phyloP scores from a whole-genome alignment of 2,888 invertebrate species.

The Polyommatus icarus region DNA sequence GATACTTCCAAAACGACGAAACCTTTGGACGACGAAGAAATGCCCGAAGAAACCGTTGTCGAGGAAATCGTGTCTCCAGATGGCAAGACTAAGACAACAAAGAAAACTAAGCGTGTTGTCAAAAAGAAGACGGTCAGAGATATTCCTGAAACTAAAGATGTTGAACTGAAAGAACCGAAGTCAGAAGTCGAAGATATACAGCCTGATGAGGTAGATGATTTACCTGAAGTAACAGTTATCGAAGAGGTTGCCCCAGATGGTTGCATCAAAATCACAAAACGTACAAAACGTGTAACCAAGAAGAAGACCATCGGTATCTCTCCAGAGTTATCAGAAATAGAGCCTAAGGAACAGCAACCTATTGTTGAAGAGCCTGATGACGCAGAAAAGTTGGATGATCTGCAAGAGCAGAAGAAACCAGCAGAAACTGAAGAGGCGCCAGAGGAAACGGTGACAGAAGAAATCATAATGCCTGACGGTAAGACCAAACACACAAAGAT shows the following conservation, averaged over 20 bases:
- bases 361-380: too few relatives aligned
- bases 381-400: too few relatives aligned
- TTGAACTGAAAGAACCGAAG: slow-evolving; percentile 47
- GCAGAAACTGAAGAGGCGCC: too few relatives aligned
- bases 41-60: slow-evolving; percentile 44
- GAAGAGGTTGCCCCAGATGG: not conserved
- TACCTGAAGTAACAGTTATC: not conserved
- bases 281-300: not conserved
- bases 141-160: slow-evolving; percentile 23
- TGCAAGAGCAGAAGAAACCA: too few relatives aligned
- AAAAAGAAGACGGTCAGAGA: slow-evolving; percentile 51
- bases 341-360: too few relatives aligned
- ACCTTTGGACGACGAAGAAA: slow-evolving; percentile 44
- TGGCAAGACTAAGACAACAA: not conserved
- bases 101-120: slow-evolving; percentile 38
- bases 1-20: slow-evolving; percentile 40
- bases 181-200: slow-evolving; percentile 51
- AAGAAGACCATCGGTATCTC: not conserved
- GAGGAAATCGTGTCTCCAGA: slow-evolving; percentile 32
- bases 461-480: slow-evolving; percentile 39
- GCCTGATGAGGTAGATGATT: slow-evolving; percentile 40
- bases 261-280: not conserved
- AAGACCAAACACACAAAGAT: slow-evolving; percentile 38
- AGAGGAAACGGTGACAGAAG: too few relatives aligned
- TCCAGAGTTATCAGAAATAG: not conserved